Conservation (phyloP, 2,888 invertebrate species). For the Zygogramma bicolorata region DNA sequence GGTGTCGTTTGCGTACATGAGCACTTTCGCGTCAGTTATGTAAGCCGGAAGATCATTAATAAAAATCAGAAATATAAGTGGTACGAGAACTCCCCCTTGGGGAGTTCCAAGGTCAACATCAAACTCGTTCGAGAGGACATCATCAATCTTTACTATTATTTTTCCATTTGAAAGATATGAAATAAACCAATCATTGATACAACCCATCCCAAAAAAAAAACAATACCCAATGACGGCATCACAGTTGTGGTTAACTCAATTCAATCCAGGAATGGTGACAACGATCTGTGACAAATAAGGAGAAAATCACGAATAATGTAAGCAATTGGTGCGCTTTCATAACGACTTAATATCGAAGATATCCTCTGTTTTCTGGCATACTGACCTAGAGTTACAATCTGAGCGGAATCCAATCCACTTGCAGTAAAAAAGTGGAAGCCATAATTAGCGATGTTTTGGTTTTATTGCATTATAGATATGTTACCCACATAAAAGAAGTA, state of each 20-base stretch:
- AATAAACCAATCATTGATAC: too few relatives aligned
- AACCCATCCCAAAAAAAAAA: too few relatives aligned
- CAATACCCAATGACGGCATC: too few relatives aligned
- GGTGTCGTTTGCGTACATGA: too few relatives aligned
- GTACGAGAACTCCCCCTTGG: too few relatives aligned
- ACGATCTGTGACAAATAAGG: background rate
- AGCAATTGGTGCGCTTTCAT: background rate
- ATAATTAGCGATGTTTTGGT: background rate
- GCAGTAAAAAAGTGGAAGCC: conserved; percentile 8
- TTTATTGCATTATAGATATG: background rate
- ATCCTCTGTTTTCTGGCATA: conserved; percentile 9
- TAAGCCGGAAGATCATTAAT: too few relatives aligned
- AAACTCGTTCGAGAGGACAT: too few relatives aligned
- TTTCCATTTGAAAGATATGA: too few relatives aligned
- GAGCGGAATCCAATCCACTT: conserved; percentile 8
- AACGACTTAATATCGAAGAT: background rate
- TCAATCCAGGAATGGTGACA: conserved; percentile 4
- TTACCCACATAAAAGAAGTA: background rate
- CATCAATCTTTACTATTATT: too few relatives aligned
- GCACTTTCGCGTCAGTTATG: too few relatives aligned
- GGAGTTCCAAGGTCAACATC: too few relatives aligned
- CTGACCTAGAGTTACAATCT: conserved; percentile 20
- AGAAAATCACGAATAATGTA: background rate
- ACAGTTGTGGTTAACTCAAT: background rate
- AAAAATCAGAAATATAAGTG: too few relatives aligned